phyloP scores from a whole-genome alignment of 2,888 invertebrate species.

The Agrotis exclamationis region DNA sequence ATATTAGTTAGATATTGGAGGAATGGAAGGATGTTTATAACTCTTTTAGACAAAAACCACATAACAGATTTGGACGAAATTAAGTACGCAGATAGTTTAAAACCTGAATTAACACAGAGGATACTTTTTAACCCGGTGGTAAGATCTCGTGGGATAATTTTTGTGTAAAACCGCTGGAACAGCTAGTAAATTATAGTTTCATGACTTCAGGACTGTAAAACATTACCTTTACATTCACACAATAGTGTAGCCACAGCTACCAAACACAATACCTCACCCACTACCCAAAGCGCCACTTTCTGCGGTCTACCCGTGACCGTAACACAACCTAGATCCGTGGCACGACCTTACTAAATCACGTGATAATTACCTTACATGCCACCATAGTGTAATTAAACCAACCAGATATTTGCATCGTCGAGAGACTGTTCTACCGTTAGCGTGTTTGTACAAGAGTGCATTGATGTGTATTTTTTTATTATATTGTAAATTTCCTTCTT shows the following conservation, averaged over 20 bases:
- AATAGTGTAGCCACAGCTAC: constrained; percentile 13
- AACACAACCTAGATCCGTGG: constrained; percentile 25
- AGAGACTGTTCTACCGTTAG: constrained; percentile 14
- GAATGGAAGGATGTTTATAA: too few species aligned
- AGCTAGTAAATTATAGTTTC: too few species aligned
- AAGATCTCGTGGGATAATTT: too few species aligned
- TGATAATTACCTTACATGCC: constrained; percentile 44
- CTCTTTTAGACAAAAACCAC: too few species aligned
- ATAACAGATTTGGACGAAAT: too few species aligned
- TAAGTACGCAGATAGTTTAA: too few species aligned
- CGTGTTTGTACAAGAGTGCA: background rate
- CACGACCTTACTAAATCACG: constrained; percentile 49
- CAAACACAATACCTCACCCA: constrained; percentile 28
- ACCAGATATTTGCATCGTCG: constrained; percentile 45
- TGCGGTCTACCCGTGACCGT: constrained; percentile 27
- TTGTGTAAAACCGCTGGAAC: too few species aligned
- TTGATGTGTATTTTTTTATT: too few species aligned
- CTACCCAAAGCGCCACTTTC: constrained; percentile 25
- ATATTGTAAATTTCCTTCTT: too few species aligned
- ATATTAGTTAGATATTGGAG: too few species aligned
- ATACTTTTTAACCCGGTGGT: too few species aligned
- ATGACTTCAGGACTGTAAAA: background rate
- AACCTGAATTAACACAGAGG: too few species aligned
- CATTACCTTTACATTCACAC: background rate
- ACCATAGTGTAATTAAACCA: constrained; percentile 43